These are phyloP conservation scores for Tokudaia muenninki DNA, from an alignment of 2,797 vertebrate species.

Conservation along the genomic window DNA sequence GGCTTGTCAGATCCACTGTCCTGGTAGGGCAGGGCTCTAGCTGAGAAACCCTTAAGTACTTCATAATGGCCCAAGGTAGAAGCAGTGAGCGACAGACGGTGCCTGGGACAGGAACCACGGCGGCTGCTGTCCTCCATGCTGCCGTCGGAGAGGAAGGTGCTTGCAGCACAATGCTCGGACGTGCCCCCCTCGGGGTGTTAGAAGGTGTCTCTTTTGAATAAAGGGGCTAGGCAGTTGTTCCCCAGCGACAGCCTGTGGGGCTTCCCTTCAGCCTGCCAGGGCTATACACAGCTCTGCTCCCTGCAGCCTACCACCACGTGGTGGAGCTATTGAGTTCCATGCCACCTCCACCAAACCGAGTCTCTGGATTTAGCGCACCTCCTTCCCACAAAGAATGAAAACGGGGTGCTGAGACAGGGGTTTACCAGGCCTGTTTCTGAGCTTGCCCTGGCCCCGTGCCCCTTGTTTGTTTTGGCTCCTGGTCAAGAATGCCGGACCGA, in stretches of 20 bases:
- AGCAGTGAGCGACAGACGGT: no score
- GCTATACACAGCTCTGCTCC: no score
- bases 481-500: conserved; percentile 59
- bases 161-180: background rate
- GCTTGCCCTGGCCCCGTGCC: background rate
- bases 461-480: conserved; percentile 64
- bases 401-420: background rate
- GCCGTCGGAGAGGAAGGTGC: accelerated
- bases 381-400: background rate
- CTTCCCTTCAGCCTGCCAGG: background rate
- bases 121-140: no score
- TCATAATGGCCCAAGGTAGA: background rate
- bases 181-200: background rate
- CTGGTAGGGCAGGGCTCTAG: background rate
- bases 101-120: background rate
- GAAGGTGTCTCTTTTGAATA: background rate
- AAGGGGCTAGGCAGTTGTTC: background rate
- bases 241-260: no score
- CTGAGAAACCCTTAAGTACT: background rate
- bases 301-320: background rate
- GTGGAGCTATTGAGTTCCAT: background rate
- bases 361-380: background rate
- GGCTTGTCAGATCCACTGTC: no score
- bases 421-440: background rate
- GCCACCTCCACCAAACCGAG: background rate